These are phyloP conservation scores for Acanthoscelides obtectus DNA, from an alignment of 2,888 invertebrate genomes.

Conservation along the genomic window DNA sequence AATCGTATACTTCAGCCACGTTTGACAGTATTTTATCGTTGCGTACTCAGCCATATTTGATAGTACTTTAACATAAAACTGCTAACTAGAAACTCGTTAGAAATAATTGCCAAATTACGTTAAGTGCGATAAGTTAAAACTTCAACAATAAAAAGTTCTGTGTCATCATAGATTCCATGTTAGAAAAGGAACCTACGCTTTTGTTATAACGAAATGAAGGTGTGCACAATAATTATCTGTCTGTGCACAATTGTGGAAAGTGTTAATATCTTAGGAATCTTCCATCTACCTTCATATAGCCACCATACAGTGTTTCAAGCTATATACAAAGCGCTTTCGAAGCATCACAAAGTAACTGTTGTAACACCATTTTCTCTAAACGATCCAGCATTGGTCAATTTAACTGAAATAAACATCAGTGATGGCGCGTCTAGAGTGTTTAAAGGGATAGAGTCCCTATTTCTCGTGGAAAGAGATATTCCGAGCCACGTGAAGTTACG, in stretches of 20 bases:
- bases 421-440: not conserved
- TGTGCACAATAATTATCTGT: not conserved
- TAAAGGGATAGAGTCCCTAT: constrained; percentile 27
- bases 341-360: constrained; percentile 35
- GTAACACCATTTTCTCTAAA: constrained; percentile 35
- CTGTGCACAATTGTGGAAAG: not conserved
- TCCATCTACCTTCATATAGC: constrained; percentile 28
- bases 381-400: constrained; percentile 29
- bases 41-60: too few species aligned
- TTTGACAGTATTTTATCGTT: too few species aligned
- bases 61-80: too few species aligned
- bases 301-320: constrained; percentile 30
- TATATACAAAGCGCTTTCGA: constrained; percentile 32
- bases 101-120: too few species aligned
- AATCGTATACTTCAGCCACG: too few species aligned
- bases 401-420: constrained; percentile 37
- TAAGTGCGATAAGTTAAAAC: too few species aligned
- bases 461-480: constrained; percentile 29
- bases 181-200: not conserved
- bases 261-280: constrained; percentile 26
- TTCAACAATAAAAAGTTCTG: too few species aligned
- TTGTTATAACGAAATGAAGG: not conserved
- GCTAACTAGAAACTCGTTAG: too few species aligned
- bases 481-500: constrained; percentile 24
- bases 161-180: too few species aligned